Conservation (phyloP, 2,113 vertebrate species). For the Bambusicola thoracicus region DNA sequence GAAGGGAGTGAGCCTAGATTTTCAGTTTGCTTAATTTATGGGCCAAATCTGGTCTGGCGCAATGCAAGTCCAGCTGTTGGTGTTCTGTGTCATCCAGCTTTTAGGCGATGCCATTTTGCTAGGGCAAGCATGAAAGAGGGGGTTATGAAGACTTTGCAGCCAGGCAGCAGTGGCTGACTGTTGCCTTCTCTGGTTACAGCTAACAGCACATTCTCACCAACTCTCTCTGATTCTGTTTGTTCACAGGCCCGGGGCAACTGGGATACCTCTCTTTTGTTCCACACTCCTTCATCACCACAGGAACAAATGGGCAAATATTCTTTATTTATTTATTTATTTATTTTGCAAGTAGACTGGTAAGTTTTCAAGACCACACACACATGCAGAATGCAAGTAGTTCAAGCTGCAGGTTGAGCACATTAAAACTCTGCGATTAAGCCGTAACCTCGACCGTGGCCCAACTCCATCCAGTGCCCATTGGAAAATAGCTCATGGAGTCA, state of each 20-base stretch:
- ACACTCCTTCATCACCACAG: slow-evolving; percentile 31
- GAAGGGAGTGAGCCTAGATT: neutral
- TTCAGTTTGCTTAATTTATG: slow-evolving; percentile 13
- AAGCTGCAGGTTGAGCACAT: neutral
- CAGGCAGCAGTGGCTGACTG: neutral
- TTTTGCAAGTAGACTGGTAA: neutral
- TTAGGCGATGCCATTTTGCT: neutral
- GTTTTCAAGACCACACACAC: slow-evolving; percentile 47
- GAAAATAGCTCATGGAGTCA: neutral
- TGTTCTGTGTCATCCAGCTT: neutral
- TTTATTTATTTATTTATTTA: neutral
- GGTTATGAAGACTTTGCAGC: slow-evolving; percentile 9
- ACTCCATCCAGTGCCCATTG: neutral
- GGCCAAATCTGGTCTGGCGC: neutral
- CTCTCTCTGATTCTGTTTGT: slow-evolving; percentile 6
- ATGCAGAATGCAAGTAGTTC: neutral
- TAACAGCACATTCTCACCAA: slow-evolving; percentile 57
- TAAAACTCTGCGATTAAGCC: neutral
- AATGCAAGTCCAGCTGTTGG: neutral
- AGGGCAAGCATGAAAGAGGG: neutral
- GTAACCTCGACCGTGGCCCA: neutral
- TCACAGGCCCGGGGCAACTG: slow-evolving; percentile 45
- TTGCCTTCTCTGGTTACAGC: slow-evolving; percentile 41
- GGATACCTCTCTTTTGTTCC: slow-evolving; percentile 56
- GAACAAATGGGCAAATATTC: slow-evolving; percentile 54